Conservation (phyloP, 2,113 vertebrate species). For the Circaetus cinerascens region DNA sequence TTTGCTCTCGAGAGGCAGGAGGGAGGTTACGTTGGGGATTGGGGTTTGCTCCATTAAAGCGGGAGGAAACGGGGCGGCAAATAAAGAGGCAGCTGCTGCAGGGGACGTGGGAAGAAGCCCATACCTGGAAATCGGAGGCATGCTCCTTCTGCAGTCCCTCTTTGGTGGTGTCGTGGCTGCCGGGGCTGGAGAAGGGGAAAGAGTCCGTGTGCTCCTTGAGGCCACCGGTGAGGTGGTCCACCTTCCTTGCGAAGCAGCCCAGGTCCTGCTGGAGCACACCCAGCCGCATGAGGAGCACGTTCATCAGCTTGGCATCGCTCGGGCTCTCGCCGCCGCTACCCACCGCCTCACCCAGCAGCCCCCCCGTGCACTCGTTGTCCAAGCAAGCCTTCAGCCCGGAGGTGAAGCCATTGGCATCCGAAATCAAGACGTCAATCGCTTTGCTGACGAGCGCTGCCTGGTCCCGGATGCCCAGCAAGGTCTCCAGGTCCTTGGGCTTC, state of each 20-base stretch:
- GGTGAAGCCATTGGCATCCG: conserved; percentile 85
- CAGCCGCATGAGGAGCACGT: conserved; percentile 85
- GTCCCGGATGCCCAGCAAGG: conserved; percentile 84
- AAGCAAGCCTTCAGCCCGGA: conserved; percentile 81
- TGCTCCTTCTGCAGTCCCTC: conserved; percentile 75
- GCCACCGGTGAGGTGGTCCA: conserved; percentile 75
- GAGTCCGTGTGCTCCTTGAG: conserved; percentile 76
- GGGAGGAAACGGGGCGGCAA: conserved; percentile 61
- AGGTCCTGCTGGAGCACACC: conserved; percentile 87
- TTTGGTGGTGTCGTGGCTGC: conserved; percentile 67
- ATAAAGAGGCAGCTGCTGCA: conserved; percentile 62
- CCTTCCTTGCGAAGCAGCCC: conserved; percentile 83
- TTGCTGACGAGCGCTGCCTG: conserved; percentile 88
- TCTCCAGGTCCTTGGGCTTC: conserved; percentile 83
- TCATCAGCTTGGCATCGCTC: conserved; percentile 83
- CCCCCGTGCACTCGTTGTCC: conserved; percentile 78
- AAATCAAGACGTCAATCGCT: conserved; percentile 89
- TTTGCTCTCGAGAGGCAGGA: conserved; percentile 40
- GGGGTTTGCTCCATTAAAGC: conserved; percentile 52
- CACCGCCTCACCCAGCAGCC: conserved; percentile 71
- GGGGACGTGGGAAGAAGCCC: background rate
- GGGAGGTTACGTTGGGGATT: conserved; percentile 3
- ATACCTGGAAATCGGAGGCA: conserved; percentile 83
- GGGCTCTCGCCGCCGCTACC: conserved; percentile 77
- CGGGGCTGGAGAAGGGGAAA: conserved; percentile 50